Percentiles rank a stretch among this genome's conserved stretches.
These are phyloP conservation scores for Ennomos fuscantarius DNA, from an alignment of 2,888 invertebrate species.

Conservation along the genomic window DNA sequence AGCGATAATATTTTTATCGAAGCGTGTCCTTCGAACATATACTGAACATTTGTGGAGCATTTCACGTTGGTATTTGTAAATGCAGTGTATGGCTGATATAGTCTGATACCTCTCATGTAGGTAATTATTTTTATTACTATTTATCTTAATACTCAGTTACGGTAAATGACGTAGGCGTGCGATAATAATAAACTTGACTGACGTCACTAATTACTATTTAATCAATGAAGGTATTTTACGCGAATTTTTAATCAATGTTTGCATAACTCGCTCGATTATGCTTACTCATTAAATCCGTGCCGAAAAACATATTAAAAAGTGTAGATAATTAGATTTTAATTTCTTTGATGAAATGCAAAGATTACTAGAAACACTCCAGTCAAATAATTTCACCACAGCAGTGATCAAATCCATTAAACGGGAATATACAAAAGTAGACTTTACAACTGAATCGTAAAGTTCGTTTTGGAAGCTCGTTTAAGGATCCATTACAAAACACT, in stretches of 20 bases:
- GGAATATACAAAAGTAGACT: not conserved
- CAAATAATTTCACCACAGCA: slow-evolving; percentile 5
- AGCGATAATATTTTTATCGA: slow-evolving; percentile 24
- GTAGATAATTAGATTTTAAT: slow-evolving; percentile 24
- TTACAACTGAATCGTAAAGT: slow-evolving; percentile 1
- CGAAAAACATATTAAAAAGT: no score
- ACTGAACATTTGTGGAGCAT: not conserved
- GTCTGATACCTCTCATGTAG: no score
- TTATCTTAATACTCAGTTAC: no score
- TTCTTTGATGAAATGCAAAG: slow-evolving; percentile 14
- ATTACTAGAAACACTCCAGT: slow-evolving; percentile 12
- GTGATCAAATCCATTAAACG: slow-evolving; percentile 9
- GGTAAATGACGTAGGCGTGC: no score
- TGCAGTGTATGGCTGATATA: no score
- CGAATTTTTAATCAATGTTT: no score
- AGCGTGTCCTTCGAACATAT: slow-evolving; percentile 4
- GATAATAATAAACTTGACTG: no score
- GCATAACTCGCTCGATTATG: no score
- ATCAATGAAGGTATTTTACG: no score
- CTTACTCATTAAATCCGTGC: no score
- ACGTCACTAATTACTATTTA: no score
- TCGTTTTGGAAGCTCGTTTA: not conserved
- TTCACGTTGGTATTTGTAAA: not conserved
- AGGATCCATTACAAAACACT: slow-evolving; percentile 16
- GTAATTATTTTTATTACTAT: no score